Evolutionary conservation across 1,140 invertebrate genomes (phyloP).

Genomic region (Triops cancriformis): DNA sequence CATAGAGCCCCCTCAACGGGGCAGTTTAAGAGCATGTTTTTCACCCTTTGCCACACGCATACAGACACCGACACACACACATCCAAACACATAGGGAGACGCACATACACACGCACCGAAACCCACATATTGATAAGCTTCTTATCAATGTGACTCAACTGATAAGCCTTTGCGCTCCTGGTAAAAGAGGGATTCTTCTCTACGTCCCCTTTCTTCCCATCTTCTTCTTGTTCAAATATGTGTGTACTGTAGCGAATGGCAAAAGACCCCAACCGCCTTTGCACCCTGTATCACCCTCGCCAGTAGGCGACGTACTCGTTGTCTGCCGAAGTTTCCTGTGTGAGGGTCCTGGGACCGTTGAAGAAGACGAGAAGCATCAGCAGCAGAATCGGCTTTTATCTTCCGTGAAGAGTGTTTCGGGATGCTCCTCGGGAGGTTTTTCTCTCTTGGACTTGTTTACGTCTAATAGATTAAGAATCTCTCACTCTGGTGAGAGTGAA

Average conservation of each 20-base stretch:
- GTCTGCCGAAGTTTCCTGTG: too few relatives aligned
- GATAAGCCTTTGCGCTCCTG: not conserved
- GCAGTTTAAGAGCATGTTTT: not conserved
- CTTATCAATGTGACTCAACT: conserved; percentile 7
- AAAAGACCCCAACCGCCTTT: not conserved
- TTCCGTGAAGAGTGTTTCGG: not conserved
- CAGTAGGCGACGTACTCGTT: too few relatives aligned
- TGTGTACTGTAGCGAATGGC: not conserved
- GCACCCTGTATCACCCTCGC: too few relatives aligned
- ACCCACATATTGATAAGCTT: conserved; percentile 6
- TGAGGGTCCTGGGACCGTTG: too few relatives aligned
- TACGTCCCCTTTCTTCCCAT: not conserved
- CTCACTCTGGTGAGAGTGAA: not conserved
- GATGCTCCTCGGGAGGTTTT: not conserved
- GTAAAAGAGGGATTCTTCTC: not conserved
- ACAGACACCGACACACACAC: not conserved
- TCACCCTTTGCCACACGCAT: not conserved
- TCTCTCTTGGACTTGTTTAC: not conserved
- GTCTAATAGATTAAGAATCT: not conserved
- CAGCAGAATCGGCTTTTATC: too few relatives aligned
- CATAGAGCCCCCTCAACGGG: not conserved
- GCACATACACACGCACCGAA: not conserved
- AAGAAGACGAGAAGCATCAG: too few relatives aligned
- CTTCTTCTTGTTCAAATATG: not conserved
- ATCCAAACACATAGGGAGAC: not conserved